phyloP scores from a whole-genome alignment of 1,140 invertebrate species.

The Chionoecetes opilio region DNA sequence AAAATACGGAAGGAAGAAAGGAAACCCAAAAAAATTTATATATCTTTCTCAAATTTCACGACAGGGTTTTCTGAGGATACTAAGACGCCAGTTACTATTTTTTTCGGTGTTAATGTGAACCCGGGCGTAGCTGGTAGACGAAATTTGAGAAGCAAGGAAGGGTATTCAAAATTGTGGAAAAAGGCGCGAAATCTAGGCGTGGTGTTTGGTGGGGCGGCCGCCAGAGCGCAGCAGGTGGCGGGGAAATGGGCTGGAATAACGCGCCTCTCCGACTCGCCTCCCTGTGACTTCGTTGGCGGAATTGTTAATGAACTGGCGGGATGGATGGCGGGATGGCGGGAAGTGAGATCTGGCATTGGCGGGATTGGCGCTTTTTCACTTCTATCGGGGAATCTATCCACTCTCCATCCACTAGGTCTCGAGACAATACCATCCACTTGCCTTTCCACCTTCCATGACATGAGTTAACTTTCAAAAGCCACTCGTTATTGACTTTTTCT shows the following conservation, averaged over 20 bases:
- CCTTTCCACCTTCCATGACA: not conserved
- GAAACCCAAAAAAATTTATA: not conserved
- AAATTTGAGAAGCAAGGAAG: slow-evolving; percentile 63
- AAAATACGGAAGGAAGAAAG: not conserved
- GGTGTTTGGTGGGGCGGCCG: slow-evolving; percentile 72
- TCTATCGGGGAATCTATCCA: no score
- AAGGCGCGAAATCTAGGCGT: slow-evolving; percentile 72
- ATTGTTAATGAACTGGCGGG: slow-evolving; percentile 75
- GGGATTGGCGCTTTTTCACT: no score
- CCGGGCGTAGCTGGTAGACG: slow-evolving; percentile 3
- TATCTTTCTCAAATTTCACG: slow-evolving; percentile 18
- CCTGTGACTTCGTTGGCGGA: slow-evolving; percentile 74
- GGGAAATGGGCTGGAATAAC: slow-evolving; percentile 79
- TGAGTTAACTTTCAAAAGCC: not conserved
- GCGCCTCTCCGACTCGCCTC: slow-evolving; percentile 69
- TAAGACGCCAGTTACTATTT: not conserved
- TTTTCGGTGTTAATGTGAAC: not conserved
- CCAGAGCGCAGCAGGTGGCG: slow-evolving; percentile 77
- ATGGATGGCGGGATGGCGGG: no score
- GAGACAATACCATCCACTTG: not conserved
- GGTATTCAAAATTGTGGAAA: slow-evolving; percentile 73
- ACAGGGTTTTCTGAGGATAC: not conserved
- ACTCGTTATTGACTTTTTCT: not conserved
- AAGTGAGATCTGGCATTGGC: not conserved
- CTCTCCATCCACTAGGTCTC: not conserved